These are phyloP conservation scores for Brevipalpus yothersi DNA, from an alignment of 1,140 invertebrate genomes.

Conservation along the genomic window DNA sequence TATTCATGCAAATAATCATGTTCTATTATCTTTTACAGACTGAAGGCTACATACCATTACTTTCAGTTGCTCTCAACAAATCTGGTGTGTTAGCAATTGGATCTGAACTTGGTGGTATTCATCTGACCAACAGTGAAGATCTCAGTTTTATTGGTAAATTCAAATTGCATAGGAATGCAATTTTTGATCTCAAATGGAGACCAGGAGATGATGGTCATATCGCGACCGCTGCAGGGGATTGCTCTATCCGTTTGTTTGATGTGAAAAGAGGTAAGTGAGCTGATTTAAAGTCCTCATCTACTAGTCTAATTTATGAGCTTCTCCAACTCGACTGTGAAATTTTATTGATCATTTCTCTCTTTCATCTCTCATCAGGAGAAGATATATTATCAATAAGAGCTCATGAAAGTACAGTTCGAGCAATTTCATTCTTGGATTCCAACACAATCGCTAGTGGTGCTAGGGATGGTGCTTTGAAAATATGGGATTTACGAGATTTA, in stretches of 20 bases:
- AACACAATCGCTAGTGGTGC: neutral
- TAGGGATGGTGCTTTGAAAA: neutral
- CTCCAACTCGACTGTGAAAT: neutral
- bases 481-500: neutral
- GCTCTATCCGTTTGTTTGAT: neutral
- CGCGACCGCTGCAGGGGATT: neutral
- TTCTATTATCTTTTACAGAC: no score
- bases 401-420: neutral
- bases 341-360: neutral
- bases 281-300: neutral
- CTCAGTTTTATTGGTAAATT: neutral
- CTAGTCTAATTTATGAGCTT: neutral
- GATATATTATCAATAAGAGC: neutral
- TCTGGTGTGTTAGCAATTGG: slow-evolving; percentile 33
- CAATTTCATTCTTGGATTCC: neutral
- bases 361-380: neutral
- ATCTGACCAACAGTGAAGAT: slow-evolving; percentile 27
- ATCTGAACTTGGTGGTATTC: slow-evolving; percentile 53
- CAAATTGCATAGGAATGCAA: slow-evolving; percentile 1
- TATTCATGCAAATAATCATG: no score
- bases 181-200: slow-evolving; percentile 9
- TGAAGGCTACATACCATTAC: neutral
- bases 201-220: neutral
- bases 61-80: neutral
- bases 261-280: neutral